A percentile compares a stretch with the other conserved stretches of the same genome.
Evolutionary conservation across 2,888 invertebrate species (phyloP).

Genomic region (Syritta pipiens): DNA sequence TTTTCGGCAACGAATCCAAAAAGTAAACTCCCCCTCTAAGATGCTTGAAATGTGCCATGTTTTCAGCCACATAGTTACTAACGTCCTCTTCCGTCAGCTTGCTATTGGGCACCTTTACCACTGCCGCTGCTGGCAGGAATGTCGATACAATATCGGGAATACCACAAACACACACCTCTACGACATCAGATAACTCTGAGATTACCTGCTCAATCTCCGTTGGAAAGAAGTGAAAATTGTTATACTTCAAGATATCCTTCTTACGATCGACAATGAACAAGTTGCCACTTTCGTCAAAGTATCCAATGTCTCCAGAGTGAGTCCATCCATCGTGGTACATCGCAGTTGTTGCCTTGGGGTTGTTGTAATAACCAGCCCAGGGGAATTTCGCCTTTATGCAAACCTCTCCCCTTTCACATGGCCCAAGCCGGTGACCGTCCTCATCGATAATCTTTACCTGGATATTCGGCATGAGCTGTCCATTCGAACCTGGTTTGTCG

Average conservation of each 20-base stretch:
- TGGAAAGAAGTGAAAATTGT: conserved; percentile 70
- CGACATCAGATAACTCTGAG: conserved; percentile 55
- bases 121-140: conserved; percentile 69
- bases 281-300: conserved; percentile 68
- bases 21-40: conserved; percentile 70
- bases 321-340: conserved; percentile 68
- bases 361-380: conserved; percentile 69
- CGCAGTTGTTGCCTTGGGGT: conserved; percentile 44
- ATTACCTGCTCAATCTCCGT: conserved; percentile 70
- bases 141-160: conserved; percentile 64
- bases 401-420: conserved; percentile 68
- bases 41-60: conserved; percentile 70
- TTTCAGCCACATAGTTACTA: conserved; percentile 53
- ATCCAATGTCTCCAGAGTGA: conserved; percentile 71
- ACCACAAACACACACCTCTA: conserved; percentile 69
- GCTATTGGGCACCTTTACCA: conserved; percentile 48
- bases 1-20: conserved; percentile 66
- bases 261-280: conserved; percentile 70
- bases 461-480: conserved; percentile 48
- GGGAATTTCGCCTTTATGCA: conserved; percentile 37
- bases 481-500: conserved; percentile 55
- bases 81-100: conserved; percentile 49
- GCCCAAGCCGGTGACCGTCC: conserved; percentile 38
- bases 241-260: conserved; percentile 72
- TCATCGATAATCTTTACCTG: conserved; percentile 70